Base-by-base conservation (phyloP, 2,888 invertebrate genomes). In the Tetragonula carbonaria region DNA sequence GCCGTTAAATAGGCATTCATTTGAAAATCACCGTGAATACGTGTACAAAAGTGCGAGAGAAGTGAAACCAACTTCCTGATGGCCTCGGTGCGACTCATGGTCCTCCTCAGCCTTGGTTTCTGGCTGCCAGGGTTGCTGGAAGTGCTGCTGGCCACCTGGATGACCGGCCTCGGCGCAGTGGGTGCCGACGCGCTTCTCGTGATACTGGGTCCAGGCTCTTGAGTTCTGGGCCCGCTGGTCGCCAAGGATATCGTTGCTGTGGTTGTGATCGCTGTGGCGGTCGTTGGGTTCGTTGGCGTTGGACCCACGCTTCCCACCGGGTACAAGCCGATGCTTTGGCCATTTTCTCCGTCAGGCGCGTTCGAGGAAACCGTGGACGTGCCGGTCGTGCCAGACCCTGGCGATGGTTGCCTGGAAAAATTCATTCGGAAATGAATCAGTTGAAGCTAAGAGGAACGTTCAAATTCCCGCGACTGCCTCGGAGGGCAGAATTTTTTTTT, bases 61-160 rank as follows among this genome's bases (percentile, higher is more conserved):
- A 66, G 14, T 28, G 21, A 23, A 65, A 91, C 94, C 92, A 78
- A 95, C 95, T 95, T 95, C 91, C 93, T 93, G 59, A 95, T 93
- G 45, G 95, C 93, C 80, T 95, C 95, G 65, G 95, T 94, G 23
- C 93, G 91, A 82, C 93, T 94, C 82, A 93, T 92, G 84, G 91
- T 97, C 94, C 94, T 95, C 95, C 90, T 95, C 92, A 92, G 95
- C 93, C 91, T 95, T 92, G 90, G 95, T 93, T 92, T 95, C 93
- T 86, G 95, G 89, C 86, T 93, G 91, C 90, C 95, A 90, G 87
- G 93, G 90, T 79, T 95, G 95, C 88, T 92, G 16, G 91, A 88
- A 71, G 93, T 90, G 78, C 88, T 91, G 73, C 88, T 91, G 73
- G 85, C 92, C 85, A 88, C 93, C 86, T 92, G 85, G 82, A 93